Evolutionary conservation across 2,113 vertebrate genomes (phyloP), one percentile per base, ranked within the genome.

Genomic region (Heterochromis multidens): DNA sequence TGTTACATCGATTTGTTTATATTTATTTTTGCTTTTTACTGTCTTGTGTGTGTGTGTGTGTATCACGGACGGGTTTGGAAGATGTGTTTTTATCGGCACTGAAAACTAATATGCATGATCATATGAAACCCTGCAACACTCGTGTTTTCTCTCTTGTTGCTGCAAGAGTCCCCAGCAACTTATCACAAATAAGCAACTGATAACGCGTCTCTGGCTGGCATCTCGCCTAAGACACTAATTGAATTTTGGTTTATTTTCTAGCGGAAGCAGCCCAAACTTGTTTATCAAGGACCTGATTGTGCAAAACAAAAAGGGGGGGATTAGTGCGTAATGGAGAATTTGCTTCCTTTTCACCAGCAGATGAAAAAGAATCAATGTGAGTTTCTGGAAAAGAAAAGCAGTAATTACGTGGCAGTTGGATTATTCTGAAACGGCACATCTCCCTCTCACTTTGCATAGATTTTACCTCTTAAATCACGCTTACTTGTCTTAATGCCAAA

Each of bases 401-500:
- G 25, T 12, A 60, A 58, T 78, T 87, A 83, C 77, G n/a, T 27
- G 49, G 12, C 56, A 80, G 74, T 46, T 81, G 1, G 33, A 37
- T 80, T 67, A 11, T 9, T 31, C 4, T 29, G n/a, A 60, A 72
- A 56, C 25, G 21, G 21, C 33, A 8, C 33, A 27, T 46, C 70
- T 79, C 27, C 3, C 29, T 31, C 49, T 77, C 58, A 7, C 14
- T 43, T 81, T 40, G 57, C 72, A 25, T 25, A 16, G 60, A 58
- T 79, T 58, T 81, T 23, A 54, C 65, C 63, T 82, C 80, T 72
- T 62, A 76, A 84, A 89, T 84, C 67, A 33, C 58, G 72, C 43
- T 67, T 43, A 29, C 79, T 91, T 58, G 74, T 82, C n/a, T 78
- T 31, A 2, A 58, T 57, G 85, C 77, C 89, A 86, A 82, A 85